Evolutionary conservation across 1,140 invertebrate species (phyloP).

Genomic region (Zaprionus capensis): DNA sequence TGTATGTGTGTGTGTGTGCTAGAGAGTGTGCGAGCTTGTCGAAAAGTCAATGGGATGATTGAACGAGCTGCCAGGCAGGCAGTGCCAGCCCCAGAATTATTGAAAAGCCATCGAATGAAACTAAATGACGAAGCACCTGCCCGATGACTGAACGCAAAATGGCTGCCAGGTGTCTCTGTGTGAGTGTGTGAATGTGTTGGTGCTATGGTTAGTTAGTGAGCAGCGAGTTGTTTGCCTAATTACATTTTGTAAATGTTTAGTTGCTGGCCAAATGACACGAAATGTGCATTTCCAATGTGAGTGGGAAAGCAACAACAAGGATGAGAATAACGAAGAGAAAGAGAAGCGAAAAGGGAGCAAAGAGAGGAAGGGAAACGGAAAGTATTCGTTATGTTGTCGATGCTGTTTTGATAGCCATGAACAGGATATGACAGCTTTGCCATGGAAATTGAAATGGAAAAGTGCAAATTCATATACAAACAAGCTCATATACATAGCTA

Average conservation of each 20-base stretch:
- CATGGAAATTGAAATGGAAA: constrained; percentile 5
- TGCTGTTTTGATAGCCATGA: constrained; percentile 9
- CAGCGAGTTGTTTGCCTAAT: constrained; percentile 42
- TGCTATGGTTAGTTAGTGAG: constrained; percentile 31
- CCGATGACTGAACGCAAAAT: constrained; percentile 45
- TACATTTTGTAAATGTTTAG: constrained; percentile 50
- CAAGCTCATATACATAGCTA: neutral
- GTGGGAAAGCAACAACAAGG: neutral
- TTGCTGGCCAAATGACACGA: constrained; percentile 32
- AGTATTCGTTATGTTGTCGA: neutral
- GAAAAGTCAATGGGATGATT: constrained; percentile 46
- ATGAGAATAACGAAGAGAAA: neutral
- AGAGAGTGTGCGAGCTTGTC: constrained; percentile 8
- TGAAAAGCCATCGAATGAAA: constrained; percentile 46
- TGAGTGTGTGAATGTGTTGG: constrained; percentile 15
- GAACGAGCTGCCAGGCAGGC: constrained; percentile 26
- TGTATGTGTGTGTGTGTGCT: constrained; percentile 6
- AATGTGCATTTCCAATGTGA: constrained; percentile 7
- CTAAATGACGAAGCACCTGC: constrained; percentile 62
- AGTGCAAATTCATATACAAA: neutral
- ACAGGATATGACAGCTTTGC: constrained; percentile 8
- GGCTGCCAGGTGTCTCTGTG: constrained; percentile 40
- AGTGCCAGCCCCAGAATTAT: constrained; percentile 25
- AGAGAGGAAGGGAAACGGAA: neutral
- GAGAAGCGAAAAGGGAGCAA: neutral